A percentile compares a stretch with the other conserved stretches of the same genome.
These are phyloP conservation scores for Paracanthobrama guichenoti DNA, from an alignment of 2,113 vertebrate genomes.

Conservation along the genomic window DNA sequence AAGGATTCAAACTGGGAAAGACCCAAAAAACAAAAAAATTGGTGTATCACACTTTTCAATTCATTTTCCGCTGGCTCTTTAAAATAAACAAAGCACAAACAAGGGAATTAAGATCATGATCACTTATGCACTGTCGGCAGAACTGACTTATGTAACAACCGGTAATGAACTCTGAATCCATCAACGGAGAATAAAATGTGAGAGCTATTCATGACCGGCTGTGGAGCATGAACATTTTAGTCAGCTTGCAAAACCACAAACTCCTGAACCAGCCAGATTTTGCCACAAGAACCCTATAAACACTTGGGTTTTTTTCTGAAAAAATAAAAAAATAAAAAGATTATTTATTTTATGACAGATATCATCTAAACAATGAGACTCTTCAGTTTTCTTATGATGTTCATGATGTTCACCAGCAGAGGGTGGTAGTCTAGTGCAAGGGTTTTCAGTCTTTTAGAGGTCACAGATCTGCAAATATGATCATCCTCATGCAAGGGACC, in stretches of 20 bases:
- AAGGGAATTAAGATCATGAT: constrained; percentile 68
- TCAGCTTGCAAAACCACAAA: constrained; percentile 13
- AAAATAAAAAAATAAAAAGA: background rate
- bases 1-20: constrained; percentile 47
- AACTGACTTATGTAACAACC: constrained; percentile 61
- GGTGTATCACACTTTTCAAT: constrained; percentile 37
- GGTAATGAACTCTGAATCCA: constrained; percentile 66
- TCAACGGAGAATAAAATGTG: constrained; percentile 52
- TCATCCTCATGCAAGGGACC: background rate
- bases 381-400: constrained; percentile 1
- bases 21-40: constrained; percentile 49
- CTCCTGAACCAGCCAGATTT: background rate
- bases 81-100: constrained; percentile 73
- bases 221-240: constrained; percentile 18
- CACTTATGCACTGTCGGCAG: constrained; percentile 66
- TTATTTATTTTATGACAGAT: background rate
- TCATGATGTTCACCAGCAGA: constrained; percentile 25
- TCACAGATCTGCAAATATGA: background rate
- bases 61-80: constrained; percentile 7
- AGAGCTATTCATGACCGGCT: constrained; percentile 30
- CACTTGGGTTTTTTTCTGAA: background rate
- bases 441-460: background rate
- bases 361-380: background rate
- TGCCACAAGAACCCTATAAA: background rate
- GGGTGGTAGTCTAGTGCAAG: background rate